phyloP scores from a whole-genome alignment of 2,797 vertebrate genomes.

The Huso huso region DNA sequence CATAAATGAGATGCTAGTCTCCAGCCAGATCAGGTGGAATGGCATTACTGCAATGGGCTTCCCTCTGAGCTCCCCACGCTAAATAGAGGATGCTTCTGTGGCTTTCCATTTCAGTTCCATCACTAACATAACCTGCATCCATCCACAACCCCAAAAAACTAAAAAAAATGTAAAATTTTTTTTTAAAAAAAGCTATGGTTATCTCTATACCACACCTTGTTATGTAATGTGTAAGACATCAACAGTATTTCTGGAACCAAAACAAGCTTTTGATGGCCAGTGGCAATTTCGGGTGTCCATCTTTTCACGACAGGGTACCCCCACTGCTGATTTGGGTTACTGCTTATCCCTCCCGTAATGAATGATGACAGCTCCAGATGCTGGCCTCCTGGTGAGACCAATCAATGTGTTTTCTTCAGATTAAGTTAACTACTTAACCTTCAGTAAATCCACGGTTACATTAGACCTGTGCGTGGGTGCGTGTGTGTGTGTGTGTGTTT shows the following conservation, averaged over 20 bases:
- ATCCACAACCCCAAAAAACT: too few relatives aligned
- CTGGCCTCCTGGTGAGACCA: constrained; percentile 54
- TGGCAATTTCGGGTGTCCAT: not conserved
- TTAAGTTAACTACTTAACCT: constrained; percentile 75
- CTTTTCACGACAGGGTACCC: constrained; percentile 3
- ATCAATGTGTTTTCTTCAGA: constrained; percentile 71
- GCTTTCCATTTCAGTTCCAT: too few relatives aligned
- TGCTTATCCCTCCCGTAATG: constrained; percentile 60
- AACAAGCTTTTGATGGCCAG: too few relatives aligned
- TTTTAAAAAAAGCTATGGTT: too few relatives aligned
- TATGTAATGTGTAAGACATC: too few relatives aligned
- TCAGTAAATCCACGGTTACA: constrained; percentile 49
- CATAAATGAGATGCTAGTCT: not conserved
- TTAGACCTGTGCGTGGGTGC: constrained; percentile 30
- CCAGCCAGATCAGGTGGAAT: not conserved
- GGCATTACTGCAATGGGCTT: not conserved
- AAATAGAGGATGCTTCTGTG: too few relatives aligned
- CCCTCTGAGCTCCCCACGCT: too few relatives aligned
- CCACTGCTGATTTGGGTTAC: constrained; percentile 25
- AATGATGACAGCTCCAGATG: constrained; percentile 74
- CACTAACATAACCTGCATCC: too few relatives aligned
- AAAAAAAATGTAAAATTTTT: too few relatives aligned
- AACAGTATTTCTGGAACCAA: too few relatives aligned
- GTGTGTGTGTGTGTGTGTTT: not conserved
- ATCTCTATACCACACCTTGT: too few relatives aligned